These are phyloP conservation scores for Pachyrhynchus sulphureomaculatus DNA, from an alignment of 1,140 invertebrate genomes.

Conservation along the genomic window DNA sequence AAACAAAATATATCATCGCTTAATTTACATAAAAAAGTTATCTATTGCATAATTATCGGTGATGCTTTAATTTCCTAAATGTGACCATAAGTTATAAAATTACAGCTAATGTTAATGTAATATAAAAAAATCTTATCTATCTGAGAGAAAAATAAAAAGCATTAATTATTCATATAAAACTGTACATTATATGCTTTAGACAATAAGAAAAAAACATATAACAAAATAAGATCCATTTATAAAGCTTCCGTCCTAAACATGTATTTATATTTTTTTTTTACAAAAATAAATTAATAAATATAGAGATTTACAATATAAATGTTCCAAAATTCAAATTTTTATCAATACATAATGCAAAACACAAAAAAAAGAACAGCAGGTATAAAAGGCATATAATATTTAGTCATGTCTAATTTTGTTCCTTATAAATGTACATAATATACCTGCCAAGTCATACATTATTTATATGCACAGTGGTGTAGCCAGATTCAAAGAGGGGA, in stretches of 20 bases:
- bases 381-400: neutral
- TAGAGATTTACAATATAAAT: conserved; percentile 28
- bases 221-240: conserved; percentile 25
- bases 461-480: too few relatives aligned
- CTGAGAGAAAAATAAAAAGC: conserved; percentile 8
- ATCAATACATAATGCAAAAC: conserved; percentile 2
- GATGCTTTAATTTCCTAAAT: too few relatives aligned
- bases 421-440: too few relatives aligned
- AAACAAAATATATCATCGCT: conserved; percentile 8
- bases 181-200: conserved; percentile 24
- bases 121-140: conserved; percentile 25
- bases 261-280: conserved; percentile 25
- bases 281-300: conserved; percentile 36
- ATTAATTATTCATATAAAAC: conserved; percentile 16
- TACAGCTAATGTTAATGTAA: conserved; percentile 13
- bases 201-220: conserved; percentile 16
- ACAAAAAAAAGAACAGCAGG: conserved; percentile 2
- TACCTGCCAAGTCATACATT: too few relatives aligned
- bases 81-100: conserved; percentile 7
- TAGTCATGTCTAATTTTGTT: neutral
- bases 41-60: conserved; percentile 27
- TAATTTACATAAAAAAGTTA: conserved; percentile 9
- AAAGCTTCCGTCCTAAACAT: conserved; percentile 32
- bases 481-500: too few relatives aligned
- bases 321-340: conserved; percentile 24